These are phyloP conservation scores for Lagopus muta DNA, from an alignment of 2,113 vertebrate genomes.

Conservation along the genomic window DNA sequence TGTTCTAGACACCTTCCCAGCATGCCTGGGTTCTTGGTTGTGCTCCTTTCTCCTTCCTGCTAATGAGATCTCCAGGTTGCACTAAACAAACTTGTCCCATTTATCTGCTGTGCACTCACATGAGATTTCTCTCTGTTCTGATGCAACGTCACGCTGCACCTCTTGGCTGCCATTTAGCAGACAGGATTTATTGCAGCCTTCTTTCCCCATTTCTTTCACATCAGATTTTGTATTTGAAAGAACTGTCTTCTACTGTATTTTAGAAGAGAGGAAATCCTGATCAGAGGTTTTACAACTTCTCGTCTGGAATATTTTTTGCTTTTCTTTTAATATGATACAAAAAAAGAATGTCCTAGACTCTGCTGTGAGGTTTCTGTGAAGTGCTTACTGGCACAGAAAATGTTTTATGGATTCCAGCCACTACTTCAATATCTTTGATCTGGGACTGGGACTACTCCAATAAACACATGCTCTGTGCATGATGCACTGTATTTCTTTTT, in stretches of 20 bases:
- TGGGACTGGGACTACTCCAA: constrained; percentile 45
- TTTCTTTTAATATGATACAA: not conserved
- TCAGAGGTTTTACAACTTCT: not conserved
- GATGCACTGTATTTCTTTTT: constrained; percentile 45
- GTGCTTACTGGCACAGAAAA: constrained; percentile 31
- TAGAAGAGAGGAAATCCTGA: constrained; percentile 25
- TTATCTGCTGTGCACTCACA: not conserved
- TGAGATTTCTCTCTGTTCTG: not conserved
- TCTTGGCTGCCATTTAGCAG: constrained; percentile 3
- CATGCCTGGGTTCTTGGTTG: not conserved
- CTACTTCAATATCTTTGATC: constrained; percentile 50
- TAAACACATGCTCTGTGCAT: constrained; percentile 56
- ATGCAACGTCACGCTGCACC: not conserved
- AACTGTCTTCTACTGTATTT: not conserved
- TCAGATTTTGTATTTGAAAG: not conserved
- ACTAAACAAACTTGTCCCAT: not conserved
- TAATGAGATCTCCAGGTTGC: not conserved
- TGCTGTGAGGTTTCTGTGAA: constrained; percentile 20
- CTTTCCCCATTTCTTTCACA: not conserved
- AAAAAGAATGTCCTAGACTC: constrained; percentile 18
- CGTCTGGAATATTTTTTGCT: not conserved
- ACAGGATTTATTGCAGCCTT: not conserved
- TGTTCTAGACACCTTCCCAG: not conserved
- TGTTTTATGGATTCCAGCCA: constrained; percentile 24
- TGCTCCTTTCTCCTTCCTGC: not conserved